Conservation (phyloP, 2,888 invertebrate species). For the Ceriagrion tenellum region DNA sequence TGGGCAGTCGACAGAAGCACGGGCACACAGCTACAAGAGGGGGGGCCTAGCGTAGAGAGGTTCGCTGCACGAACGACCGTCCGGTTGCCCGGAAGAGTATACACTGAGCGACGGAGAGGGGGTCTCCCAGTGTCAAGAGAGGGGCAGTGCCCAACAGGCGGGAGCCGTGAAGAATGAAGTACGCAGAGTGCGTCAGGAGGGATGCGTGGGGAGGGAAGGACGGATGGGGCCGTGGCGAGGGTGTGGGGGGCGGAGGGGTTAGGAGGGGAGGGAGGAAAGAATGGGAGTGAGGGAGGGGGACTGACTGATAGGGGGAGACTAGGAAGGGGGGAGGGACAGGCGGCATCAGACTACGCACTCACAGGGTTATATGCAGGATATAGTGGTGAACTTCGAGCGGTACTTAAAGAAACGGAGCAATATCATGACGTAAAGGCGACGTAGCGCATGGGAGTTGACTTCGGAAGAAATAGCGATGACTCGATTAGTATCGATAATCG, state of each 20-base stretch:
- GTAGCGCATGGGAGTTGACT: no score
- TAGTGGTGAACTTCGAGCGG: no score
- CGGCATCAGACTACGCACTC: constrained; percentile 45
- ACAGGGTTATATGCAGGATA: background rate
- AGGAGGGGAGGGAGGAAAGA: background rate
- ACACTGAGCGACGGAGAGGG: constrained; percentile 19
- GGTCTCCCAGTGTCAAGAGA: background rate
- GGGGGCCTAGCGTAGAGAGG: background rate
- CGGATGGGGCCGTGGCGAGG: background rate
- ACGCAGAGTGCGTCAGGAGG: background rate
- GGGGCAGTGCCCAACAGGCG: constrained; percentile 53
- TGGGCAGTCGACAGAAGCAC: no score
- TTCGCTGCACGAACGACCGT: background rate
- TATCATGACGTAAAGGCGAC: no score
- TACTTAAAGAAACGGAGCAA: no score
- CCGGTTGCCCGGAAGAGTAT: constrained; percentile 40
- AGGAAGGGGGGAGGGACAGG: background rate
- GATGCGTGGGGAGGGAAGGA: background rate
- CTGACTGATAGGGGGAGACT: background rate
- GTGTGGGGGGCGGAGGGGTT: background rate
- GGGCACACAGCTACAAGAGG: no score
- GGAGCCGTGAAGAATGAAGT: constrained; percentile 31
- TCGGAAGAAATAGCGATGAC: no score
- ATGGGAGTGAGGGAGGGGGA: no score
- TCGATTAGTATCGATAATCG: no score